Conservation (phyloP, 2,797 vertebrate species). For the Tadarida brasiliensis region DNA sequence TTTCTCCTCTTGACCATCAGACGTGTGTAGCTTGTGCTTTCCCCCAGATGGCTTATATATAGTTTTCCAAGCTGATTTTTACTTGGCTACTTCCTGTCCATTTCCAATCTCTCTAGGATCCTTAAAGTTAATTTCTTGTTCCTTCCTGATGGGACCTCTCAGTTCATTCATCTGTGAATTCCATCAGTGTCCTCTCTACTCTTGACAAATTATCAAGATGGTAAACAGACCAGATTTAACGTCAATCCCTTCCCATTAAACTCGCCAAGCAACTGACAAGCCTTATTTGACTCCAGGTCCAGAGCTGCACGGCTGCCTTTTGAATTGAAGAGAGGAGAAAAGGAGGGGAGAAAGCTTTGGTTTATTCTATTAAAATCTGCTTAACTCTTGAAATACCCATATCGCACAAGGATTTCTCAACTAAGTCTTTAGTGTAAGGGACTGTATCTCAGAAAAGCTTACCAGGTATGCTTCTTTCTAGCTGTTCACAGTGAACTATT, state of each 20-base stretch:
- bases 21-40: conserved; percentile 7
- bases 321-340: conserved; percentile 30
- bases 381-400: conserved; percentile 58
- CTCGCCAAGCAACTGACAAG: conserved; percentile 65
- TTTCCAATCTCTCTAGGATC: conserved; percentile 65
- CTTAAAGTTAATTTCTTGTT: conserved; percentile 68
- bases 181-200: conserved; percentile 76
- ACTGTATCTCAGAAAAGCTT: neutral
- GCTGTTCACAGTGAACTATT: neutral
- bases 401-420: neutral
- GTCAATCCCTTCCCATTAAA: conserved; percentile 59
- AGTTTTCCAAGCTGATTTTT: conserved; percentile 75
- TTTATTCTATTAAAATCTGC: conserved; percentile 45
- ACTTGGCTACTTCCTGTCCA: conserved; percentile 69
- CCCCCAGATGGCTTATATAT: conserved; percentile 57
- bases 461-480: neutral
- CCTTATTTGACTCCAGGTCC: conserved; percentile 63
- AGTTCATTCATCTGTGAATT: conserved; percentile 71
- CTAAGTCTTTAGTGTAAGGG: neutral
- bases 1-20: conserved; percentile 53
- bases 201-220: conserved; percentile 68
- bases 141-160: conserved; percentile 61
- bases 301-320: conserved; percentile 10
- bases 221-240: conserved; percentile 61
- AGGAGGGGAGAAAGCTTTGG: neutral